Base-by-base conservation (phyloP, 2,888 invertebrate species). In the Aphidius colemani region DNA sequence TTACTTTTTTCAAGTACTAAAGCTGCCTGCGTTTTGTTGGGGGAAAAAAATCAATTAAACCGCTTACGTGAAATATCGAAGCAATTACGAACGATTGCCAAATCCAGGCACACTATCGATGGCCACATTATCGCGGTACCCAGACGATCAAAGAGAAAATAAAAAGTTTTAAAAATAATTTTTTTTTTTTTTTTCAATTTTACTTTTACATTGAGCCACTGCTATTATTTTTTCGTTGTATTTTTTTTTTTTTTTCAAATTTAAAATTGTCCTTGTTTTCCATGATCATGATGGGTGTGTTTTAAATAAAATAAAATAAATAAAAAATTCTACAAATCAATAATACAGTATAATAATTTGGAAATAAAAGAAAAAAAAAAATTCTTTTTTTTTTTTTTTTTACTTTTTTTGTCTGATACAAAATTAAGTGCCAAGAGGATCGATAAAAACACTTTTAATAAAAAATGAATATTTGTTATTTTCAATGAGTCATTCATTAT, bases 71-170 rank as follows among this genome's bases (percentile, higher is more conserved):
- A 78, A 77, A 78, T 80, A 80, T 79, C 74, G 76, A 64, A 66
- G 75, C 75, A 79, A 80, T 80, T 80, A 79, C 76, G 74, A 67
- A 69, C 76, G 74, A 75, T 77, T 74, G 76, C 75, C 76, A 77
- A 79, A 79, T 79, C 78, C 77, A 75, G 74, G 72, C 70, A 70
- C 67, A 69, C 68, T 77, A 78, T 78, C 76, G 75, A 77, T 77
- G 72, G 72, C 69, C 72, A 55, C 72, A 75, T 76, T 78, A 78
- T 78, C 75, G 74, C 70, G 45, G 59, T 46, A 18, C 57, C 18
- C 9, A 10, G 49, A 48, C 18, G 53, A 61, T 60, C 49, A 56
- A 53, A 53, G 63, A 30, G 11, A 68, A 58, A 66, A 68, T 66
- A 66, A 69, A 67, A 69, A 64, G 64, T 53, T 63, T 18, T 61